Evolutionary conservation across 2,888 invertebrate genomes (phyloP).

Genomic region (Lamellibrachia satsuma): DNA sequence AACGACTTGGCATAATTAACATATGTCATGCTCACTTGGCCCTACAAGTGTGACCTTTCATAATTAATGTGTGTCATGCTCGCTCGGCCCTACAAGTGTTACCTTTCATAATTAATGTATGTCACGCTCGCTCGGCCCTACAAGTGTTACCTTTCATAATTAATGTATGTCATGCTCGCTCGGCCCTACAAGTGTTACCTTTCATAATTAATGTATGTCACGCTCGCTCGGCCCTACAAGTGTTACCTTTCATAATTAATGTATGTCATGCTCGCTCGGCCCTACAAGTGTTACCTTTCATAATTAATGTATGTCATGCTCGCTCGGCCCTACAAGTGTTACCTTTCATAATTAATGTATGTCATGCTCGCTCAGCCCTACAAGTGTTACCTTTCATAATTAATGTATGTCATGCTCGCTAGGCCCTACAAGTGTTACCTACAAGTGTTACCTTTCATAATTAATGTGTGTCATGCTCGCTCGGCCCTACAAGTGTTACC

Average conservation of each 20-base stretch:
- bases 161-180: neutral
- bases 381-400: neutral
- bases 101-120: neutral
- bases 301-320: neutral
- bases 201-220: neutral
- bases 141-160: neutral
- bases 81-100: neutral
- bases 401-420: neutral
- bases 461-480: neutral
- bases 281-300: neutral
- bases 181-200: neutral
- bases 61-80: neutral
- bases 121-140: neutral
- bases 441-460: neutral
- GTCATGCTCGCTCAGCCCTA: neutral
- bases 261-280: neutral
- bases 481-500: neutral
- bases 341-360: neutral
- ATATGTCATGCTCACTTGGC: neutral
- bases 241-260: neutral
- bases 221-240: neutral
- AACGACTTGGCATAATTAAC: neutral
- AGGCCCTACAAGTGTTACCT: neutral
- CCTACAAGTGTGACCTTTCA: neutral
- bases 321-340: neutral